phyloP scores from a whole-genome alignment of 2,888 invertebrate species.

The Blastobasis lacticolella region DNA sequence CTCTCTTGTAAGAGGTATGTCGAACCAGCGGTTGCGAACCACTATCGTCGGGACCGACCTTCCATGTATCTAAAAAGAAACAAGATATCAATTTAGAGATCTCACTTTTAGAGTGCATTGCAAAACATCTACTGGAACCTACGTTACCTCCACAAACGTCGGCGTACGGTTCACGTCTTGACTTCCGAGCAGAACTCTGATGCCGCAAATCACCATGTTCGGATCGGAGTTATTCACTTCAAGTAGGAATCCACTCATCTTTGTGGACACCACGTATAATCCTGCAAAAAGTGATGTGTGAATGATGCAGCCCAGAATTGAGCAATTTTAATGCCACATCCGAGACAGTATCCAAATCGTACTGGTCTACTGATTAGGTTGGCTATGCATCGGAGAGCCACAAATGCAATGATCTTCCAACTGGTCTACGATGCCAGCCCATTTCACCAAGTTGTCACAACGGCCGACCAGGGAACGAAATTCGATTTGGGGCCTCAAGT shows the following conservation, averaged over 20 bases:
- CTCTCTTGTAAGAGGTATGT: conserved; percentile 94
- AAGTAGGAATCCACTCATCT: conserved; percentile 90
- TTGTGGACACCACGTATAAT: conserved; percentile 94
- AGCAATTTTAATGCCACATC: too few relatives aligned
- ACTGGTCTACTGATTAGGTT: too few relatives aligned
- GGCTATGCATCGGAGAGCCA: too few relatives aligned
- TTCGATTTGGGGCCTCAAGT: too few relatives aligned
- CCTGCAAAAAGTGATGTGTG: conserved; percentile 64
- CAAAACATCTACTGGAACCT: conserved; percentile 2
- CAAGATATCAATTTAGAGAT: conserved; percentile 2
- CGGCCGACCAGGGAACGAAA: too few relatives aligned
- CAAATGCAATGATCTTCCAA: too few relatives aligned
- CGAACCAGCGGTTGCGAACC: conserved; percentile 92
- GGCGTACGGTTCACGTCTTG: conserved; percentile 87
- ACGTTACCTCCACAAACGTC: conserved; percentile 78
- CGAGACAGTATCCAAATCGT: too few relatives aligned
- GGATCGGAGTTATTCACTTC: conserved; percentile 92
- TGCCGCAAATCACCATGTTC: conserved; percentile 91
- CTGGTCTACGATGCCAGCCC: too few relatives aligned
- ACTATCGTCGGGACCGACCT: conserved; percentile 82
- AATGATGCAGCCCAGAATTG: too few relatives aligned
- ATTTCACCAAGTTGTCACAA: too few relatives aligned
- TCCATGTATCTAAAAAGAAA: conserved; percentile 75
- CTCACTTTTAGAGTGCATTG: too few relatives aligned
- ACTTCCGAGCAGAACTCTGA: conserved; percentile 89